A percentile compares a stretch with the other conserved stretches of the same genome.
These are phyloP conservation scores for Timema cristinae DNA, from an alignment of 2,888 invertebrate species.

Conservation along the genomic window DNA sequence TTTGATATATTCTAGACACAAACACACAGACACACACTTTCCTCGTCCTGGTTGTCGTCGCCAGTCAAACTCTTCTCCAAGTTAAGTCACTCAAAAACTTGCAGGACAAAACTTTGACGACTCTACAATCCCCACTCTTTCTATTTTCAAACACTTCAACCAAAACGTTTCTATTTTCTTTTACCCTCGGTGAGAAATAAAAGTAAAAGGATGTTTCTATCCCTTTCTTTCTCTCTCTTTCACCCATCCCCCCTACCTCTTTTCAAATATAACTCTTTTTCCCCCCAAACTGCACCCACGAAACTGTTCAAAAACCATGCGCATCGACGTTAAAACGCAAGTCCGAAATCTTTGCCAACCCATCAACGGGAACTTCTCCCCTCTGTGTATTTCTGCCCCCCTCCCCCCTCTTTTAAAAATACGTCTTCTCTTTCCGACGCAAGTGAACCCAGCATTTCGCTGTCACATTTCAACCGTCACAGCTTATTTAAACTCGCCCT, in stretches of 20 bases:
- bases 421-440: not conserved
- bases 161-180: constrained; percentile 13
- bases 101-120: not conserved
- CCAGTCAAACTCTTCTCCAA: not conserved
- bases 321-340: not conserved
- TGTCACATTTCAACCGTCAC: constrained; percentile 10
- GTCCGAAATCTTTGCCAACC: too few species aligned
- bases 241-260: not conserved
- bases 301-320: not conserved
- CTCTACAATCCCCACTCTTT: not conserved
- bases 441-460: not conserved
- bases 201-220: too few species aligned
- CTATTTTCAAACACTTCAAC: constrained; percentile 8
- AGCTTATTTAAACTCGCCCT: constrained; percentile 6
- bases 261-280: not conserved
- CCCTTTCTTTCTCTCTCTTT: not conserved
- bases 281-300: not conserved
- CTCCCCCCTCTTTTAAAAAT: not conserved
- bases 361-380: not conserved
- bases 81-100: not conserved
- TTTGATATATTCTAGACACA: too few species aligned
- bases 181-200: not conserved
- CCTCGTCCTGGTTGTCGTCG: too few species aligned
- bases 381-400: not conserved
- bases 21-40: too few species aligned